These are phyloP conservation scores for Esox masquinongy DNA, from an alignment of 2,797 vertebrate genomes.

Conservation along the genomic window DNA sequence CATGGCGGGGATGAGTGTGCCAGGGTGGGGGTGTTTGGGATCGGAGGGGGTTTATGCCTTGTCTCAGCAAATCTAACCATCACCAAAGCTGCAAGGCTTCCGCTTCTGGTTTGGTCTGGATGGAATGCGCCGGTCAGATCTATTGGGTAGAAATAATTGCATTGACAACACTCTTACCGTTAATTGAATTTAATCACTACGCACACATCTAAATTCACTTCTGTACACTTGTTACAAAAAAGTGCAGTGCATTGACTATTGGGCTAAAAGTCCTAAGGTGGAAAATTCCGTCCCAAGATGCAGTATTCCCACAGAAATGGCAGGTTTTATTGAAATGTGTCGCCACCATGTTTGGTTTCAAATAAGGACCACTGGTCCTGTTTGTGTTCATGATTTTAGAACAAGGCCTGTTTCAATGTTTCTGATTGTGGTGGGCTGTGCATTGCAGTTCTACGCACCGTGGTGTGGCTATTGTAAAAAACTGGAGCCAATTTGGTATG, in stretches of 20 bases:
- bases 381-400: neutral
- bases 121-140: conserved; percentile 3
- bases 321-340: neutral
- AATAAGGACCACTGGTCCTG: neutral
- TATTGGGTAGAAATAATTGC: neutral
- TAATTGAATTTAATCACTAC: neutral
- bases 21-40: conserved; percentile 27
- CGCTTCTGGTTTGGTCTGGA: conserved; percentile 15
- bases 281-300: neutral
- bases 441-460: conserved; percentile 92
- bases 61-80: conserved; percentile 35
- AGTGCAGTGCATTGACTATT: neutral
- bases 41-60: conserved; percentile 48
- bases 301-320: neutral
- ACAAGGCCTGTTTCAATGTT: neutral
- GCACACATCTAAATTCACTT: neutral
- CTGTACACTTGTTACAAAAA: neutral
- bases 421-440: neutral
- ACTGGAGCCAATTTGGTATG: conserved; percentile 93
- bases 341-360: neutral
- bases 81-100: conserved; percentile 28
- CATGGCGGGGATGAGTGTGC: conserved; percentile 52
- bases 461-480: conserved; percentile 99
- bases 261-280: neutral
- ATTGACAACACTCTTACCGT: neutral